Conservation (phyloP, 2,113 vertebrate species). For the Thunnus thynnus region DNA sequence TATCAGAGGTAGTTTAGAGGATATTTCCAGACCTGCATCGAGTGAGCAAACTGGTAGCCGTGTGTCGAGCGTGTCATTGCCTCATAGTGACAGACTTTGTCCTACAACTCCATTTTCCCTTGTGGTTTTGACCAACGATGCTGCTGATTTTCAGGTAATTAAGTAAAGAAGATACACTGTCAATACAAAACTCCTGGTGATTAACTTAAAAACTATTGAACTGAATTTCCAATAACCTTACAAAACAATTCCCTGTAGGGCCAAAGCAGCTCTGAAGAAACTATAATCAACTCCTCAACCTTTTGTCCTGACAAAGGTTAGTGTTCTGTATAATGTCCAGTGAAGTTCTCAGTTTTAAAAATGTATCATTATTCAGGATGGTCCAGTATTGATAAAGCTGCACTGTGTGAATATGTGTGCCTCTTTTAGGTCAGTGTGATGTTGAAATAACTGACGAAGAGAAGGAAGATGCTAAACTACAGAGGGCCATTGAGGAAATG, state of each 20-base stretch:
- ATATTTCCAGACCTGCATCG: conserved; percentile 86
- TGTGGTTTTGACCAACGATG: conserved; percentile 84
- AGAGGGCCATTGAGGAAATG: conserved; percentile 88
- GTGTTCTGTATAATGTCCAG: background rate
- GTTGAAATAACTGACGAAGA: conserved; percentile 67
- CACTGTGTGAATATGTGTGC: background rate
- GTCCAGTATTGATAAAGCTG: background rate
- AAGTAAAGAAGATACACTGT: background rate
- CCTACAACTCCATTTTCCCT: conserved; percentile 65
- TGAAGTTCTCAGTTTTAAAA: background rate
- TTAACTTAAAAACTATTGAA: too few relatives aligned
- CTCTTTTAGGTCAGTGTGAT: conserved; percentile 36
- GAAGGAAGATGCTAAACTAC: conserved; percentile 78
- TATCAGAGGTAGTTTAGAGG: conserved; percentile 83
- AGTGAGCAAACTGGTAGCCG: conserved; percentile 76
- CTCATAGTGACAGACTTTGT: conserved; percentile 54
- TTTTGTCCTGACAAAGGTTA: conserved; percentile 61
- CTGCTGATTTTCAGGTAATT: conserved; percentile 82
- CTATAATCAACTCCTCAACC: background rate
- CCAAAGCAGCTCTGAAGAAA: conserved; percentile 32
- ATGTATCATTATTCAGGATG: background rate
- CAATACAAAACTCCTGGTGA: background rate
- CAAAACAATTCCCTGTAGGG: conserved; percentile 8
- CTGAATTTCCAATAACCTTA: background rate
- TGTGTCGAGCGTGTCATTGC: conserved; percentile 72